A percentile compares a stretch with the other conserved stretches of the same genome.
Evolutionary conservation across 2,113 vertebrate species (phyloP).

Genomic region (Odobenus rosmarus): DNA sequence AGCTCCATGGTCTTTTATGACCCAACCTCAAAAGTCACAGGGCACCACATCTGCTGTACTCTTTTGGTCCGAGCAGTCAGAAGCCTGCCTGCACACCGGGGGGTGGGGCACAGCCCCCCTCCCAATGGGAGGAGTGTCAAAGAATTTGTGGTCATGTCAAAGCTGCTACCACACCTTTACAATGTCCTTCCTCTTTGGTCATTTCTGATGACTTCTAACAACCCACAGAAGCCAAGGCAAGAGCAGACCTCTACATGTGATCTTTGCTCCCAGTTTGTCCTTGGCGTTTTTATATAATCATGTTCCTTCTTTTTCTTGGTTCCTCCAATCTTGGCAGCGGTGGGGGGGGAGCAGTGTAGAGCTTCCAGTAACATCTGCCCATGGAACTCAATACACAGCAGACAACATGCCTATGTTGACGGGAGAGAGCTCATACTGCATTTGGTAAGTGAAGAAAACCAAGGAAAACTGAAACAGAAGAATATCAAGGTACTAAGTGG

Average conservation of each 20-base stretch:
- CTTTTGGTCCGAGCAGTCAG: background rate
- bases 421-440: background rate
- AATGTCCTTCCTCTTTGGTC: background rate
- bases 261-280: background rate
- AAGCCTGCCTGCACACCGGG: background rate
- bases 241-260: background rate
- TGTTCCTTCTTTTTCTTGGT: background rate
- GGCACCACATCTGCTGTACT: background rate
- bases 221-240: background rate
- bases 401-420: background rate
- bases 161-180: background rate
- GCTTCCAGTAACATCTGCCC: background rate
- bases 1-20: background rate
- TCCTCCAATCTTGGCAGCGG: background rate
- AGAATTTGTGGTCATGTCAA: background rate
- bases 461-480: background rate
- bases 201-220: background rate
- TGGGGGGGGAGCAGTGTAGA: background rate
- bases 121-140: background rate
- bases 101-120: background rate
- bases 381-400: background rate
- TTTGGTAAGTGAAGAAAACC: background rate
- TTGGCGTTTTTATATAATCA: background rate
- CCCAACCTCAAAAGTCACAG: background rate
- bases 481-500: too few relatives aligned